A percentile compares a stretch with the other conserved stretches of the same genome.
phyloP scores from a whole-genome alignment of 1,140 invertebrate species.

The Paracyclopina nana region DNA sequence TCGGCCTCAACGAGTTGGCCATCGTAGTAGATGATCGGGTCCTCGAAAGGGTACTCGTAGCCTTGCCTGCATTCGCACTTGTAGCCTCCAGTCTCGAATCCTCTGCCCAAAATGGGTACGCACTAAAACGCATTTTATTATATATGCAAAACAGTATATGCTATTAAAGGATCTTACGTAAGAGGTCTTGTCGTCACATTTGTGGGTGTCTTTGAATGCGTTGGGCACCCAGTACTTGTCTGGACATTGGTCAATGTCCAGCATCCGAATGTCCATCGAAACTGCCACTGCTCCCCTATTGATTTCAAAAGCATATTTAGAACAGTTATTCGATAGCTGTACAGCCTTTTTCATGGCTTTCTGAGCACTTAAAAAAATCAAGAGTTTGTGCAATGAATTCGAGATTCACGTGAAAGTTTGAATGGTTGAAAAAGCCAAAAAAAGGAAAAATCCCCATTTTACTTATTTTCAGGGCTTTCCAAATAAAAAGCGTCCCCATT shows the following conservation, averaged over 20 bases:
- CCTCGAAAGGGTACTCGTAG: slow-evolving; percentile 91
- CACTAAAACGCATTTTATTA: slow-evolving; percentile 45
- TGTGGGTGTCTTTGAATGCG: slow-evolving; percentile 84
- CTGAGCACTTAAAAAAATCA: too few species aligned
- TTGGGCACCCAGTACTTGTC: slow-evolving; percentile 68
- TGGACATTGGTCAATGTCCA: slow-evolving; percentile 90
- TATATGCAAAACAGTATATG: slow-evolving; percentile 15
- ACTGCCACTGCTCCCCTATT: slow-evolving; percentile 84
- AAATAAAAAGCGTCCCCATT: not conserved
- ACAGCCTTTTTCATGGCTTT: too few species aligned
- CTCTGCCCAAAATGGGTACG: slow-evolving; percentile 71
- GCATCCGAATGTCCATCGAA: slow-evolving; percentile 63
- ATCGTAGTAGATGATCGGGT: slow-evolving; percentile 81
- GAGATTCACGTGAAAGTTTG: too few species aligned
- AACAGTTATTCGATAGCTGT: too few species aligned
- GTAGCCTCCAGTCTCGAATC: slow-evolving; percentile 81
- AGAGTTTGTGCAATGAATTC: too few species aligned
- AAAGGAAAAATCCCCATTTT: too few species aligned
- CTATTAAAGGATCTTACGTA: slow-evolving; percentile 46
- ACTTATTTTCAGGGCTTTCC: slow-evolving; percentile 5
- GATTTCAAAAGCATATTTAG: too few species aligned
- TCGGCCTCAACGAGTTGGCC: slow-evolving; percentile 88
- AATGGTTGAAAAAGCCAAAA: too few species aligned
- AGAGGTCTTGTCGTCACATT: slow-evolving; percentile 72
- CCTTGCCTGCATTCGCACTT: slow-evolving; percentile 95